phyloP scores from a whole-genome alignment of 2,888 invertebrate species.

The Drosophila testacea region DNA sequence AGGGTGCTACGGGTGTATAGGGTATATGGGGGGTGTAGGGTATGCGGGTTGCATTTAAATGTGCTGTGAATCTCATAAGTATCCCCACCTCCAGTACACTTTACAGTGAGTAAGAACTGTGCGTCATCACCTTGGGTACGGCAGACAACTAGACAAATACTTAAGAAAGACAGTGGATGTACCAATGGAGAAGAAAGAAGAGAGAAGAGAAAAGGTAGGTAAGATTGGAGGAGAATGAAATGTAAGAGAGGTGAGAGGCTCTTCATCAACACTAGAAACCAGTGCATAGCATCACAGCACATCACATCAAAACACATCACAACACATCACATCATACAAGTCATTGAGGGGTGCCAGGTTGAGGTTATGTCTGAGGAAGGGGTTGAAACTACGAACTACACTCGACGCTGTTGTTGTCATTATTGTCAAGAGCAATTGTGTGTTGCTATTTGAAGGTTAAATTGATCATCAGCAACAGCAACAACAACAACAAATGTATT shows the following conservation, averaged over 20 bases:
- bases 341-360: slow-evolving; percentile 34
- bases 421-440: slow-evolving; percentile 68
- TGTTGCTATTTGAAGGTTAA: slow-evolving; percentile 71
- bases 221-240: background rate
- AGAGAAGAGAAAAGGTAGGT: too few relatives aligned
- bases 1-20: slow-evolving; percentile 4
- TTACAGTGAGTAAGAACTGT: slow-evolving; percentile 35
- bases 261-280: slow-evolving; percentile 57
- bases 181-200: background rate
- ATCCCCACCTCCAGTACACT: slow-evolving; percentile 11
- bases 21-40: background rate
- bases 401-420: slow-evolving; percentile 50
- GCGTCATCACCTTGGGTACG: slow-evolving; percentile 58
- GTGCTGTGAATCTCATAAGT: slow-evolving; percentile 3
- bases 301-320: slow-evolving; percentile 28
- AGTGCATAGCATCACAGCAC: slow-evolving; percentile 34
- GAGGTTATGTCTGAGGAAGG: slow-evolving; percentile 11
- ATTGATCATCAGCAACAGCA: slow-evolving; percentile 64
- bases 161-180: background rate
- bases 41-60: slow-evolving; percentile 44
- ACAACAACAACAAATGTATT: slow-evolving; percentile 1
- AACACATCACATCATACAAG: slow-evolving; percentile 34
- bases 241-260: slow-evolving; percentile 10
- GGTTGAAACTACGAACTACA: slow-evolving; percentile 5
- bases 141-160: slow-evolving; percentile 4